phyloP scores from a whole-genome alignment of 1,140 invertebrate species.

The Meloidogyne exigua region DNA sequence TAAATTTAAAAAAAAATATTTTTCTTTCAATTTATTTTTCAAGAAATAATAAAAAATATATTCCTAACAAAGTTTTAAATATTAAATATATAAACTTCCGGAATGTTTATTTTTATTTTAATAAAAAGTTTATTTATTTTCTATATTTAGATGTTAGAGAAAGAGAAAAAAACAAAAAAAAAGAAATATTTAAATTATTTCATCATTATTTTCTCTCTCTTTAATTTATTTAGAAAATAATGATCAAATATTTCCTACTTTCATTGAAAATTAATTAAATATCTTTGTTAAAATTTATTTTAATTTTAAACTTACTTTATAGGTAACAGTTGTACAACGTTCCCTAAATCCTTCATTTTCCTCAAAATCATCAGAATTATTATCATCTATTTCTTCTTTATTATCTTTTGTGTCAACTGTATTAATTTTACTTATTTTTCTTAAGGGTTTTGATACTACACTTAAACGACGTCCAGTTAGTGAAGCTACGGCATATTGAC shows the following conservation, averaged over 20 bases:
- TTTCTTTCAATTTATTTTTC: no score
- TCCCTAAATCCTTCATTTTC: constrained; percentile 23
- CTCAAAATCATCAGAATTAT: not conserved
- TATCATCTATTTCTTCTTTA: not conserved
- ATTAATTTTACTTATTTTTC: not conserved
- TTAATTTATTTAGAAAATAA: not conserved
- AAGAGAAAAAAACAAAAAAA: no score
- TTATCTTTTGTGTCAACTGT: not conserved
- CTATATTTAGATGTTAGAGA: not conserved
- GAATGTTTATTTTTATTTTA: not conserved
- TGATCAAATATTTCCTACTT: constrained; percentile 10
- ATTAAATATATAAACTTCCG: not conserved
- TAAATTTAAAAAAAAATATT: no score
- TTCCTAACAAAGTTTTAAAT: not conserved
- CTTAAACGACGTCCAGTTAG: constrained; percentile 3
- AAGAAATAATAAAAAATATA: no score
- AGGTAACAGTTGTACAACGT: constrained; percentile 23
- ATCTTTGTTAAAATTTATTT: not conserved
- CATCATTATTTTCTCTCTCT: not conserved
- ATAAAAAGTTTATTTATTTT: not conserved
- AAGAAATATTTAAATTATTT: not conserved
- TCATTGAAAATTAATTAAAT: not conserved
- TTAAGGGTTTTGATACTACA: not conserved
- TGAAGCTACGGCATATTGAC: constrained; percentile 17
- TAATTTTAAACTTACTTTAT: not conserved